Evolutionary conservation across 1,140 invertebrate species (phyloP), one percentile per base, ranked within the genome.

Genomic region (Laupala kohalensis): DNA sequence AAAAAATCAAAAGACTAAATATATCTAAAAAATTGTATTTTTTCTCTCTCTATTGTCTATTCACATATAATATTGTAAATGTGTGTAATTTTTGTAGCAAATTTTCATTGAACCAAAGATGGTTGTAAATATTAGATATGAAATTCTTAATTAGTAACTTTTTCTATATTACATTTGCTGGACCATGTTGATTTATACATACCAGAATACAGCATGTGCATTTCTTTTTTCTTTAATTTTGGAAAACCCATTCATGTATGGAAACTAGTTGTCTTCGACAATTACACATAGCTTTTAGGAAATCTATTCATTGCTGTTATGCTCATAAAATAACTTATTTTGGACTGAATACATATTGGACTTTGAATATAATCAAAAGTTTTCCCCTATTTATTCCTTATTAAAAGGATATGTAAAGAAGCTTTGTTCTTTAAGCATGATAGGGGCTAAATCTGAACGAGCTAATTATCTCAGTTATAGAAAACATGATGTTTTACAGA

Each of bases 11-110:
- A 37, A 29, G 29, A 29, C 27, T 29, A 68, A 29, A 65, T 65
- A 30, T 68, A 68, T 68, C 27, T 68, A 24, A 29, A 27, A 66
- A 68, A 68, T 29, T 68, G 67, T 68, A 68, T 68, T 68, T 68
- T 68, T 68, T 23, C 67, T 68, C 67, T 29, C 37, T 53, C 37
- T 53, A 53, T 53, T 53, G 37, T 53, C 37, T 53, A 53, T 53
- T 68, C 64, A 65, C 25, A 27, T 29, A 68, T 23, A 29, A 23
- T 68, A 19, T 27, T 68, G 67, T 68, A 29, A 29, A 68, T 29
- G 29, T 68, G 67, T 68, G 67, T 68, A 68, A 68, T 68, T 68
- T 68, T 68, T 68, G 67, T 68, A 68, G 67, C 29, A 29, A 29
- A 68, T 29, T 27, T 68, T 68, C 26, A 68, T 68, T 23, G 67